These are phyloP conservation scores for Apotomis capreana DNA, from an alignment of 2,888 invertebrate species.

Conservation along the genomic window DNA sequence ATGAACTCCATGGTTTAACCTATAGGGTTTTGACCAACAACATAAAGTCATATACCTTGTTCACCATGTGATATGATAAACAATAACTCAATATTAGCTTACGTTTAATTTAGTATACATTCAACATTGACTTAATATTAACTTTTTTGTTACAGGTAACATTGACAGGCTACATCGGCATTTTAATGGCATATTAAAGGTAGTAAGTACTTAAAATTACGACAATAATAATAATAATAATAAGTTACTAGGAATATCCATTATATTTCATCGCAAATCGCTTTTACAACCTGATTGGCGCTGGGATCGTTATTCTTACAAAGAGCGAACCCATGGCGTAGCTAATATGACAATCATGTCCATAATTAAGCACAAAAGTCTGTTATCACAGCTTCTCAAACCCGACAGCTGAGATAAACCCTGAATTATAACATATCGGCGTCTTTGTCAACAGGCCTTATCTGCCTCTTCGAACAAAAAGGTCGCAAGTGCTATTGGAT, in stretches of 20 bases:
- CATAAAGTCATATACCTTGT: too few species aligned
- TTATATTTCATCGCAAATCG: not conserved
- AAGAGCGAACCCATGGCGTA: slow-evolving; percentile 7
- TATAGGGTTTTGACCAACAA: too few species aligned
- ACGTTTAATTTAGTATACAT: too few species aligned
- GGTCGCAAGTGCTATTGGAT: slow-evolving; percentile 7
- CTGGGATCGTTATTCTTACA: not conserved
- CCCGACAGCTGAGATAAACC: slow-evolving; percentile 27
- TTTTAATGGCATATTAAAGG: too few species aligned
- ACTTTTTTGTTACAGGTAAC: slow-evolving; percentile 27
- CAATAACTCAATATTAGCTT: too few species aligned
- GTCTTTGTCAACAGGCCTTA: slow-evolving; percentile 28
- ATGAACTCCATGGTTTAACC: too few species aligned
- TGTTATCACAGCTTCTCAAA: slow-evolving; percentile 31
- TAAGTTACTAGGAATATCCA: too few species aligned
- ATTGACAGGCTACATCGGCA: not conserved
- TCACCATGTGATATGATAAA: too few species aligned
- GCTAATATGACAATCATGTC: slow-evolving; percentile 25
- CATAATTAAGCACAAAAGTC: slow-evolving; percentile 34
- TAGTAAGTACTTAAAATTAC: not conserved
- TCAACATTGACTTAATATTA: too few species aligned
- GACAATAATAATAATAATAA: not conserved
- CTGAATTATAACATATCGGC: slow-evolving; percentile 36
- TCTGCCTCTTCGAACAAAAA: slow-evolving; percentile 10
- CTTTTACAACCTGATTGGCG: not conserved